Conservation (phyloP, 2,888 invertebrate species). For the Lepidocyrtinus sp. region DNA sequence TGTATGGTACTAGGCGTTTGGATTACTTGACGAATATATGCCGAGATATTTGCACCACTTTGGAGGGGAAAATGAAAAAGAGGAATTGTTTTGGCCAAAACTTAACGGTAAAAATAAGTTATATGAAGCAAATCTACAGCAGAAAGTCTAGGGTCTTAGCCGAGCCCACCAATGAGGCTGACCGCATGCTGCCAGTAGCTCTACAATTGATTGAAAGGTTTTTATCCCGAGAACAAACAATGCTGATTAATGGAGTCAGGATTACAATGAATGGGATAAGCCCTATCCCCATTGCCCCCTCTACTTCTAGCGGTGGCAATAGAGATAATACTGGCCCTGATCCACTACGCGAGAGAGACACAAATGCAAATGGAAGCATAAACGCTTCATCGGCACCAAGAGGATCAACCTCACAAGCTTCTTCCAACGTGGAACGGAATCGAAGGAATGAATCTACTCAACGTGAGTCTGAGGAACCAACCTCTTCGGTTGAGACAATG, state of each 20-base stretch:
- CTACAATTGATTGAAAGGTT: not conserved
- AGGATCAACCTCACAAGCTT: too few relatives aligned
- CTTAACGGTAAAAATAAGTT: not conserved
- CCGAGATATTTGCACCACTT: not conserved
- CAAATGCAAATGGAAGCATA: not conserved
- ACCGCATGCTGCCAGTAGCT: not conserved
- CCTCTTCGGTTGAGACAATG: too few relatives aligned
- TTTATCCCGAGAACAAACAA: not conserved
- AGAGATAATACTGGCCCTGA: too few relatives aligned
- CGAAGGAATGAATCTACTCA: too few relatives aligned
- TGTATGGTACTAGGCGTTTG: not conserved
- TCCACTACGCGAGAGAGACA: too few relatives aligned
- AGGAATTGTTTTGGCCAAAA: not conserved
- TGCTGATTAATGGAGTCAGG: not conserved
- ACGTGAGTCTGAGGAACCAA: too few relatives aligned
- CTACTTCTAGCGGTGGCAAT: too few relatives aligned
- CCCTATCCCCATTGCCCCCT: too few relatives aligned
- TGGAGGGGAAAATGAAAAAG: not conserved
- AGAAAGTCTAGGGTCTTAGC: not conserved
- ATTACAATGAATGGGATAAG: too few relatives aligned
- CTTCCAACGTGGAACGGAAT: too few relatives aligned
- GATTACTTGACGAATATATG: not conserved
- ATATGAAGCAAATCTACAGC: not conserved
- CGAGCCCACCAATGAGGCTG: not conserved
- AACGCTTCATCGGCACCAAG: not conserved